phyloP scores from a whole-genome alignment of 2,797 vertebrate genomes.

The Cetoscarus ocellatus region DNA sequence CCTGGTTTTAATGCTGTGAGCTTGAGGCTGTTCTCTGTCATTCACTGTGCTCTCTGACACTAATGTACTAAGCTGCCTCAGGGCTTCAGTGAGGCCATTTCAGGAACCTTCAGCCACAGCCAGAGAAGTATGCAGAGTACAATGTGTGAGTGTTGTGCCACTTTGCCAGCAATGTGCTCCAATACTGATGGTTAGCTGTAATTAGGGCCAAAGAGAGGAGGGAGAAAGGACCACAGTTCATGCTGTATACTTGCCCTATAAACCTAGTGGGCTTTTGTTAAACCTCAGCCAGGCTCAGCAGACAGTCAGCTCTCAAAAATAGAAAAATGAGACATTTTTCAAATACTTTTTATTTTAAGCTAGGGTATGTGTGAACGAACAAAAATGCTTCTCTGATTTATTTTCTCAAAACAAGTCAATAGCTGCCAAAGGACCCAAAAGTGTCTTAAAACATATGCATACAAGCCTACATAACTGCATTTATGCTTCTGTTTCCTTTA shows the following conservation, averaged over 20 bases:
- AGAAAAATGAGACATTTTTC: background rate
- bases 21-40: constrained; percentile 68
- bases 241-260: constrained; percentile 47
- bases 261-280: constrained; percentile 49
- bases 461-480: background rate
- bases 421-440: background rate
- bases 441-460: background rate
- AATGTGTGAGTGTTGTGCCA: constrained; percentile 44
- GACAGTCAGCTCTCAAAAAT: background rate
- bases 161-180: constrained; percentile 53
- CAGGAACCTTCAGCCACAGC: constrained; percentile 55
- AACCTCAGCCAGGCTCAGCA: constrained; percentile 18
- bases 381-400: no score
- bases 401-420: no score
- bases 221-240: constrained; percentile 25
- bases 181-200: constrained; percentile 40
- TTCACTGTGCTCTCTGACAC: constrained; percentile 69
- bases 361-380: background rate
- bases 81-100: constrained; percentile 68
- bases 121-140: constrained; percentile 54
- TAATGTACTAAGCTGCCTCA: constrained; percentile 77
- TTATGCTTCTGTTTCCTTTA: background rate
- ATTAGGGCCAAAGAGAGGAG: constrained; percentile 37
- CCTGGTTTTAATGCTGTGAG: constrained; percentile 60
- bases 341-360: background rate